Evolutionary conservation across 1,140 invertebrate genomes (phyloP), one percentile per base, ranked within the genome.

Genomic region (Zophobas atratus): DNA sequence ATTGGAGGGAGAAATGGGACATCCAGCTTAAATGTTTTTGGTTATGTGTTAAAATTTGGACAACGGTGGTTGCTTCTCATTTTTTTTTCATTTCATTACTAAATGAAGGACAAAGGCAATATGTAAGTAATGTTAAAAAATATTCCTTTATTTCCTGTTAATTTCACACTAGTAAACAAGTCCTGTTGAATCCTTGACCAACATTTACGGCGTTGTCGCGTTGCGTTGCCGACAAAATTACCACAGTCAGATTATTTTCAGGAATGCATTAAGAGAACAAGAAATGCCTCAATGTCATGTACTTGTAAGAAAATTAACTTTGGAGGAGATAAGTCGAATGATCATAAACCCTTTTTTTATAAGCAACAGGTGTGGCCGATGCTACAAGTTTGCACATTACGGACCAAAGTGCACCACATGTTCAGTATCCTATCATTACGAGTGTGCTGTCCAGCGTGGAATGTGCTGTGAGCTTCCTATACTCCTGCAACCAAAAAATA

Each of bases 241-340:
- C 20, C 53, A 55, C 53, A 20, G 32, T 55, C 53, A n/a, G 6
- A 6, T 55, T 32, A 43, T 67, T 67, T 67, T 43, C 60, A 67
- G 60, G 60, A 39, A 38, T 43, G n/a, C 20, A 20, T 1, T n/a
- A 43, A 43, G 20, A 20, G 20, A 6, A 51, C n/a, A 51, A n/a
- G 20, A 67, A 3, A 20, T 67, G 2, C 60, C 38, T 32, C 38
- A 38, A 43, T 67, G 38, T 43, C 33, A 43, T n/a, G 60, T 67
- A 2, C 1, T 67, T 32, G 60, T 43, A 32, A 38, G 39, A 6
- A 67, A 67, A 67, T 41, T 67, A 32, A 6, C 60, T n/a, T 5
- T 67, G 38, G 60, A 67, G 6, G 60, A 67, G 2, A 67, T 67
- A n/a, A 67, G 36, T 20, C 60, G 60, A 4, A 43, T 67, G 38